phyloP scores from a whole-genome alignment of 2,797 vertebrate species.

The Nyctibius grandis region DNA sequence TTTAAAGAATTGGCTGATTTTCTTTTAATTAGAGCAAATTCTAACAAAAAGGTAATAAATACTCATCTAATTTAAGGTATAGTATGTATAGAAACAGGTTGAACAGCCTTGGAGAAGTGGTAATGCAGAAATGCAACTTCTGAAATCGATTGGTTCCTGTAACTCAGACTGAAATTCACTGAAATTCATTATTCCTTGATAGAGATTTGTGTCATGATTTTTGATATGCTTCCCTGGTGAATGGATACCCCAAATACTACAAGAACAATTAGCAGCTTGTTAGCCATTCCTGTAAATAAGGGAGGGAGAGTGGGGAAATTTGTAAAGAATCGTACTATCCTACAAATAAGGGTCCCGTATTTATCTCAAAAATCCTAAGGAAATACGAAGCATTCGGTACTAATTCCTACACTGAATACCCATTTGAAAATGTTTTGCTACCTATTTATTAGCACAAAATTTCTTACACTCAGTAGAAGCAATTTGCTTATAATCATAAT shows the following conservation, averaged over 20 bases:
- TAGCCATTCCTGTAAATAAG: not conserved
- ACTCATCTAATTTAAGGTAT: not conserved
- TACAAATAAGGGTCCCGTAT: not conserved
- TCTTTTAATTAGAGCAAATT: not conserved
- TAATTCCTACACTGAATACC: not conserved
- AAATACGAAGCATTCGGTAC: not conserved
- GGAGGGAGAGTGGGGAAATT: not conserved
- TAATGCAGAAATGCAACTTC: not conserved
- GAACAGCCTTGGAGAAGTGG: not conserved
- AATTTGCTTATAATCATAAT: not conserved
- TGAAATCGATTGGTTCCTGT: not conserved
- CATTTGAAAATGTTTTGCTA: not conserved
- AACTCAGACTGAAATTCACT: not conserved
- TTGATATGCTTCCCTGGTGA: not conserved
- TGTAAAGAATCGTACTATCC: not conserved
- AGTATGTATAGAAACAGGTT: not conserved
- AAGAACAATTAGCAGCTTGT: not conserved
- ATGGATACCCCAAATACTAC: not conserved
- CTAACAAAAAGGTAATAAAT: not conserved
- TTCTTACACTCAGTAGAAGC: not conserved
- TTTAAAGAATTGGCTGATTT: not conserved
- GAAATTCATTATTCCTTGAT: not conserved
- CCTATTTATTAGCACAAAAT: not conserved
- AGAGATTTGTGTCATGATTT: not conserved
- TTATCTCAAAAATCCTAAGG: not conserved